Conservation (phyloP, 2,797 vertebrate species). For the Lerista edwardsae region DNA sequence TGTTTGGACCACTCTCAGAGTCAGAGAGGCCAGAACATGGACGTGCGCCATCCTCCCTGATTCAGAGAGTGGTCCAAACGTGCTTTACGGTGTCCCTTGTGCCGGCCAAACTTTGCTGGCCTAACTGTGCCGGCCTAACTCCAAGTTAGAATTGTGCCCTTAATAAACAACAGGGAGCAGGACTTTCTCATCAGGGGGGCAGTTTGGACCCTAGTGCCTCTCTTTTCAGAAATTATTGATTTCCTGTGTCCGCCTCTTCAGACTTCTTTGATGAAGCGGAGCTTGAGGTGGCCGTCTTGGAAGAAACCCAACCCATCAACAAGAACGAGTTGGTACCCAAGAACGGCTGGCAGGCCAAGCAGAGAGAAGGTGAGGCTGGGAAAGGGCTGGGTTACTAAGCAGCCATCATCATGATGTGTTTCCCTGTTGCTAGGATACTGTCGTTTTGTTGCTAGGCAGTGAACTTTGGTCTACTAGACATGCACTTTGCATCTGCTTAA, state of each 20-base stretch:
- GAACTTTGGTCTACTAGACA: background rate
- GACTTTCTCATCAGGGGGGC: background rate
- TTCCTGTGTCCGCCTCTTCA: background rate
- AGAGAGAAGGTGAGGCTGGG: slow-evolving; percentile 22
- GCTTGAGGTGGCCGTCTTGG: slow-evolving; percentile 65
- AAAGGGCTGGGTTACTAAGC: background rate
- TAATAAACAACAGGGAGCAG: no score
- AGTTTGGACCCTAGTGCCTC: background rate
- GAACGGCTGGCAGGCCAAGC: slow-evolving; percentile 49
- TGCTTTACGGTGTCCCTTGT: no score
- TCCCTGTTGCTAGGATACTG: background rate
- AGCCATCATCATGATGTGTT: background rate
- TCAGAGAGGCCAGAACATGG: no score
- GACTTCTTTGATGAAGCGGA: slow-evolving; percentile 52
- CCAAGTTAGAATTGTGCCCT: no score
- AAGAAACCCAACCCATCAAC: slow-evolving; percentile 43
- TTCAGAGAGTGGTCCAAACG: no score
- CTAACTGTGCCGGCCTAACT: no score
- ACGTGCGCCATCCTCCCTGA: no score
- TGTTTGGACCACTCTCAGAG: no score
- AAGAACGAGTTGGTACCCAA: slow-evolving; percentile 31
- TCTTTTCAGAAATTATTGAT: background rate
- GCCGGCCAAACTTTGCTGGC: no score
- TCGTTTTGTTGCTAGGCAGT: background rate
- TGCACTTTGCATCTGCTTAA: no score